phyloP scores from a whole-genome alignment of 2,888 invertebrate species.

The Lymantria dispar region DNA sequence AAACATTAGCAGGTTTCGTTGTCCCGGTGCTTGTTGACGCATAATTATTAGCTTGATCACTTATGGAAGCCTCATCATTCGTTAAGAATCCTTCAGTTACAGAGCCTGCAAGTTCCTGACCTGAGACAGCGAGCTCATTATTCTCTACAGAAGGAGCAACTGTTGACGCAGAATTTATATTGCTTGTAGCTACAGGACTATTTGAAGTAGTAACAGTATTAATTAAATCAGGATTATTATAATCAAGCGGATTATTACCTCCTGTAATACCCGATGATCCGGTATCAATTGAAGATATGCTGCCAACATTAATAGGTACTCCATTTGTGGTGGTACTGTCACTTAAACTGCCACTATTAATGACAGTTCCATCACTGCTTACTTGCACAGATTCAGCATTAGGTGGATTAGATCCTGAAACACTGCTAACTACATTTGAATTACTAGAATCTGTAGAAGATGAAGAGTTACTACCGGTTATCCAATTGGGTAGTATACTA shows the following conservation, averaged over 20 bases:
- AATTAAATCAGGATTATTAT: neutral
- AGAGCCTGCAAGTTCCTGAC: neutral
- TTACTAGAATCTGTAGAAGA: neutral
- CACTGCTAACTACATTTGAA: neutral
- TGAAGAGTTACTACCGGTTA: constrained; percentile 33
- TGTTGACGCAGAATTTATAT: too few species aligned
- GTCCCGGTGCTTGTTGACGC: neutral
- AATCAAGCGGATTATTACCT: neutral
- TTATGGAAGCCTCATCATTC: neutral
- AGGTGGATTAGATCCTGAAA: neutral
- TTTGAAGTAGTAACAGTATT: neutral
- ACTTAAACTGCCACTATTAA: neutral
- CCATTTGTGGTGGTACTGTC: neutral
- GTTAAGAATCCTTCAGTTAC: neutral
- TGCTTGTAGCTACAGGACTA: too few species aligned
- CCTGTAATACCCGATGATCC: neutral
- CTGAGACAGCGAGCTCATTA: neutral
- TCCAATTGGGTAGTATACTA: constrained; percentile 59
- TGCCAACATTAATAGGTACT: neutral
- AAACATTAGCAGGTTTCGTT: too few species aligned
- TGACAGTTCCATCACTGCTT: neutral
- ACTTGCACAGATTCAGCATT: neutral
- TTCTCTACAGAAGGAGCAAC: neutral
- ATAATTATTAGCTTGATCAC: neutral
- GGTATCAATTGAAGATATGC: neutral